phyloP scores from a whole-genome alignment of 2,113 vertebrate species.

The Pandion haliaetus region DNA sequence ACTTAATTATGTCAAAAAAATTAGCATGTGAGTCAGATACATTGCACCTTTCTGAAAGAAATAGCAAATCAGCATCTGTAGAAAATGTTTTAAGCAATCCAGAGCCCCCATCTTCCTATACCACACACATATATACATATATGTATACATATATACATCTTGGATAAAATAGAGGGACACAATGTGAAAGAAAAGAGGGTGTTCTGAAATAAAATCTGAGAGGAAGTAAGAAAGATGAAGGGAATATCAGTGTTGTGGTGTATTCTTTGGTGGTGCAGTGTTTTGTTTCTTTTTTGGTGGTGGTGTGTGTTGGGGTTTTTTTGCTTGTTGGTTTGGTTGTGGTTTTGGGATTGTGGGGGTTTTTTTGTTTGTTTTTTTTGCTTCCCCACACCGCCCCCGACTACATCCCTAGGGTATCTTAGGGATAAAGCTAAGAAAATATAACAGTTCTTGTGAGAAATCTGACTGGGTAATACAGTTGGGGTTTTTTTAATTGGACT shows the following conservation, averaged over 20 bases:
- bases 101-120: neutral
- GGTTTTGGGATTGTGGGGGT: neutral
- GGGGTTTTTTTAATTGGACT: neutral
- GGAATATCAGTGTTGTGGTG: neutral
- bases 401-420: neutral
- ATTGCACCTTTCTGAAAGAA: neutral
- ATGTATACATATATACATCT: accelerated
- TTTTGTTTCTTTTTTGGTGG: neutral
- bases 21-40: neutral
- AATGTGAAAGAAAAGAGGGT: neutral
- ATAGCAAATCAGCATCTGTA: neutral
- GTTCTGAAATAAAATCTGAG: neutral
- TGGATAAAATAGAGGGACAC: neutral
- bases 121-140: accelerated
- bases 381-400: too few species aligned
- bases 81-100: neutral
- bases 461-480: neutral
- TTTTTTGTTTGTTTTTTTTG: neutral
- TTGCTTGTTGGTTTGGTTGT: neutral
- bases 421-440: neutral
- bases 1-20: neutral
- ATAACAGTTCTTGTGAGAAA: neutral
- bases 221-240: neutral
- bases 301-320: neutral
- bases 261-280: neutral